Conservation (phyloP, 2,888 invertebrate genomes). For the Nebria brevicollis region DNA sequence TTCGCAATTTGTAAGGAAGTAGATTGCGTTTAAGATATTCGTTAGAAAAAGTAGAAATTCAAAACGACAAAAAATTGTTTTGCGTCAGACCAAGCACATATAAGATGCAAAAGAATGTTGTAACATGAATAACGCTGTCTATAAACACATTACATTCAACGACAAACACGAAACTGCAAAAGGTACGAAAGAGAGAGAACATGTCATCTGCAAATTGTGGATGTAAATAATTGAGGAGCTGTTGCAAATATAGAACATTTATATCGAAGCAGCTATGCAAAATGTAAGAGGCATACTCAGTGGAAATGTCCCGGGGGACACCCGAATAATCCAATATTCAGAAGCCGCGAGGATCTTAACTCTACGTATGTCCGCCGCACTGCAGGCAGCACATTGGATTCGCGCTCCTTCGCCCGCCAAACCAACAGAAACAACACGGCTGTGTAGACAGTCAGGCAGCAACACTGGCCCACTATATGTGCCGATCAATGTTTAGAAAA, state of each 20-base stretch:
- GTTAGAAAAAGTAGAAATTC: neutral
- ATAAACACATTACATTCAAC: constrained; percentile 8
- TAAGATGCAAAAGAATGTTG: neutral
- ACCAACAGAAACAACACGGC: constrained; percentile 6
- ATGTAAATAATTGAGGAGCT: constrained; percentile 34
- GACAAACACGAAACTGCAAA: neutral
- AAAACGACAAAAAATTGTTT: neutral
- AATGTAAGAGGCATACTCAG: constrained; percentile 38
- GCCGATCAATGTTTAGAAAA: constrained; percentile 23
- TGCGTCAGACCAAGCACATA: neutral
- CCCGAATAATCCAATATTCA: constrained; percentile 30
- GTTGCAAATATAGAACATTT: constrained; percentile 41
- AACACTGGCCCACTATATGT: neutral
- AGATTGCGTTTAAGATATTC: too few relatives aligned
- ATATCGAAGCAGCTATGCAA: constrained; percentile 42
- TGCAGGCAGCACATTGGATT: constrained; percentile 25
- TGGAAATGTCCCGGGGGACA: constrained; percentile 24
- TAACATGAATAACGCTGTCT: neutral
- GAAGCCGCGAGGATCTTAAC: constrained; percentile 23
- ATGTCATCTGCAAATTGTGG: constrained; percentile 6
- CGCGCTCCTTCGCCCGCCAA: constrained; percentile 12
- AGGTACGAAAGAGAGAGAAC: constrained; percentile 2
- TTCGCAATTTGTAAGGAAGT: too few relatives aligned
- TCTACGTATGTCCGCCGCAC: constrained; percentile 33
- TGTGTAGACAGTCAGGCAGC: neutral